Conservation (phyloP, 35 echinoderm and acorn worm genomes). For the Heliocidaris erythrogramma region DNA sequence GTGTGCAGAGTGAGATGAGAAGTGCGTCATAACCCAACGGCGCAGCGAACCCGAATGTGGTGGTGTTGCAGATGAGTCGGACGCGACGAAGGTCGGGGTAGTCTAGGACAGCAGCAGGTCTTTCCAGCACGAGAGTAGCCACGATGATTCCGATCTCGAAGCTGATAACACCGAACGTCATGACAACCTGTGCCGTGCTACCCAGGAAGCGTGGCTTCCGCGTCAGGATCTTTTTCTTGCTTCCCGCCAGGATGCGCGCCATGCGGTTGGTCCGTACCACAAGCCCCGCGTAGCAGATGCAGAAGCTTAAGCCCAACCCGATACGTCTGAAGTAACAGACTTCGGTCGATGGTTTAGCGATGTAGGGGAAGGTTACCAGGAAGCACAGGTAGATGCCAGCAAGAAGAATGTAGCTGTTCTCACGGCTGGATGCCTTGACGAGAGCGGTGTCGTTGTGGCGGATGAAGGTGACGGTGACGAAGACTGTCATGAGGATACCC, state of each 20-base stretch:
- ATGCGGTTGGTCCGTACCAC: slow-evolving; percentile 91
- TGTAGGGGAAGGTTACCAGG: slow-evolving; percentile 75
- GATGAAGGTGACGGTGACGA: slow-evolving; percentile 85
- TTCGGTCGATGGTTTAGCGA: slow-evolving; percentile 70
- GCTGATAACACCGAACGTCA: slow-evolving; percentile 78
- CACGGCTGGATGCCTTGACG: slow-evolving; percentile 92
- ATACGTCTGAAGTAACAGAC: slow-evolving; percentile 91
- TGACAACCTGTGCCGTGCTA: slow-evolving; percentile 90
- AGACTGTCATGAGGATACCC: slow-evolving; percentile 74
- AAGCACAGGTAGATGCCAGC: slow-evolving; percentile 83
- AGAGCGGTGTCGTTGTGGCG: slow-evolving; percentile 81
- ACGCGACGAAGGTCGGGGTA: slow-evolving; percentile 69
- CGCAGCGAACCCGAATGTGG: slow-evolving; percentile 69
- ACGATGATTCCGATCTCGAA: slow-evolving; percentile 78
- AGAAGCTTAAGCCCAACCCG: slow-evolving; percentile 86
- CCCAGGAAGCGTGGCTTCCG: slow-evolving; percentile 86
- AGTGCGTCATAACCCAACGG: slow-evolving; percentile 88
- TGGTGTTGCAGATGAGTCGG: slow-evolving; percentile 76
- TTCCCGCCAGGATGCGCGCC: slow-evolving; percentile 90
- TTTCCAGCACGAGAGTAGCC: slow-evolving; percentile 72
- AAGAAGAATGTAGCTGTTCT: slow-evolving; percentile 92
- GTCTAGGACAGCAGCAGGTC: slow-evolving; percentile 63
- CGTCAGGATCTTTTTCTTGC: slow-evolving; percentile 94
- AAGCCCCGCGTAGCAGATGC: slow-evolving; percentile 80
- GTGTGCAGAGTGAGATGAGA: slow-evolving; percentile 88